Conservation (phyloP, 2,888 invertebrate genomes). For the Trissolcus brochymenae region DNA sequence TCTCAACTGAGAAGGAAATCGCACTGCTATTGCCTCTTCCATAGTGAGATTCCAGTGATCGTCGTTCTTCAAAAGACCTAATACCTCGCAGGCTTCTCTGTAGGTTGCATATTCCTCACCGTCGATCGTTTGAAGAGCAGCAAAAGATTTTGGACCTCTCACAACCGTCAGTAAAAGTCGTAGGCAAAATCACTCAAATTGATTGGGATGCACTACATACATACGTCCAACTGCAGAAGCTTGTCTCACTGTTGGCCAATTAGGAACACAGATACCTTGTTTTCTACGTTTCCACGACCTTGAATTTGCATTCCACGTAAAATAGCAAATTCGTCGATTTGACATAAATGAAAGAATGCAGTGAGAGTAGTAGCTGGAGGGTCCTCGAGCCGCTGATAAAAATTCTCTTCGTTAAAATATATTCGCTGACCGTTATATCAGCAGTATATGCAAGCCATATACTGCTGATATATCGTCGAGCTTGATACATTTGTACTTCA, state of each 20-base stretch:
- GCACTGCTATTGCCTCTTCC: not conserved
- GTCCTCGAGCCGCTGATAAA: too few species aligned
- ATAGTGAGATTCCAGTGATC: not conserved
- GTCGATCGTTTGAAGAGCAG: not conserved
- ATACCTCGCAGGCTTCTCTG: not conserved
- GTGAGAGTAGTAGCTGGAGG: too few species aligned
- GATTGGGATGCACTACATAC: too few species aligned
- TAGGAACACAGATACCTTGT: not conserved
- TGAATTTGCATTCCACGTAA: too few species aligned
- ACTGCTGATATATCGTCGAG: not conserved
- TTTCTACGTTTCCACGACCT: too few species aligned
- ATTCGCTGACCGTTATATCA: too few species aligned
- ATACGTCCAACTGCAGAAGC: not conserved
- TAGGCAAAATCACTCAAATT: not conserved
- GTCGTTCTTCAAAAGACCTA: too few species aligned
- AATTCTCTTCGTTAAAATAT: too few species aligned
- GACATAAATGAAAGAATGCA: too few species aligned
- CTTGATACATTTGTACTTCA: not conserved
- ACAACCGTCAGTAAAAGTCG: not conserved
- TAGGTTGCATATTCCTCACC: not conserved
- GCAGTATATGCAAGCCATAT: too few species aligned
- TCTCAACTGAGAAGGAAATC: not conserved
- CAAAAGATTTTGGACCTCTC: too few species aligned
- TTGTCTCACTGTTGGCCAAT: not conserved
- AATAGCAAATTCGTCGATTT: too few species aligned